phyloP scores from a whole-genome alignment of 2,797 vertebrate genomes.

The Peromyscus eremicus region DNA sequence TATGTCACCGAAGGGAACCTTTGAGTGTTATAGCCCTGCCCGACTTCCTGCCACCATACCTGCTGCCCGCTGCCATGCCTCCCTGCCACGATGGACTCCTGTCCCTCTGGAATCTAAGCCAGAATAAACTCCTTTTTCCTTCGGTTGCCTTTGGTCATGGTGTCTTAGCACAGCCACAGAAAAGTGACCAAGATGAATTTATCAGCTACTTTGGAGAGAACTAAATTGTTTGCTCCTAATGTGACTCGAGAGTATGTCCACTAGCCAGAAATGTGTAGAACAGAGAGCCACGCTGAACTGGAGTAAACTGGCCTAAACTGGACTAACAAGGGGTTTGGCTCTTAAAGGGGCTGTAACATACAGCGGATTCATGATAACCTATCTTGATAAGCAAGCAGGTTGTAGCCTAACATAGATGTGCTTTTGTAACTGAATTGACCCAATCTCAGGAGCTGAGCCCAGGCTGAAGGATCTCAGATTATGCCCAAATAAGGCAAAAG shows the following conservation, averaged over 20 bases:
- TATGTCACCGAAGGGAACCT: neutral
- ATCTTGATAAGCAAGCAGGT: neutral
- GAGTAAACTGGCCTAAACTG: neutral
- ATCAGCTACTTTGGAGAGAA: neutral
- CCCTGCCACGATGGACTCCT: neutral
- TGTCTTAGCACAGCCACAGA: neutral
- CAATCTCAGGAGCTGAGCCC: neutral
- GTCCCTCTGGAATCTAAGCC: neutral
- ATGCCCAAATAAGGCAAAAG: conserved; percentile 14
- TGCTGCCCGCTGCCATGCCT: neutral
- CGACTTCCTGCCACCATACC: neutral
- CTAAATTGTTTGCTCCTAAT: neutral
- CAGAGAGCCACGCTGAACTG: neutral
- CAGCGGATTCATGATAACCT: neutral
- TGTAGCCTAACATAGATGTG: neutral
- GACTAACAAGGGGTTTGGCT: neutral
- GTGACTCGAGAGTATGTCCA: neutral
- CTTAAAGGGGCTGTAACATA: neutral
- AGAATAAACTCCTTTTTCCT: neutral
- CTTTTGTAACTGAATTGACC: neutral
- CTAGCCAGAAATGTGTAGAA: neutral
- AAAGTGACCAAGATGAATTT: neutral
- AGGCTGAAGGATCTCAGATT: neutral
- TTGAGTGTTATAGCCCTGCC: neutral
- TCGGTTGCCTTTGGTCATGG: neutral